These are phyloP conservation scores for Crocidura indochinensis DNA, from an alignment of 2,797 vertebrate genomes.

Conservation along the genomic window DNA sequence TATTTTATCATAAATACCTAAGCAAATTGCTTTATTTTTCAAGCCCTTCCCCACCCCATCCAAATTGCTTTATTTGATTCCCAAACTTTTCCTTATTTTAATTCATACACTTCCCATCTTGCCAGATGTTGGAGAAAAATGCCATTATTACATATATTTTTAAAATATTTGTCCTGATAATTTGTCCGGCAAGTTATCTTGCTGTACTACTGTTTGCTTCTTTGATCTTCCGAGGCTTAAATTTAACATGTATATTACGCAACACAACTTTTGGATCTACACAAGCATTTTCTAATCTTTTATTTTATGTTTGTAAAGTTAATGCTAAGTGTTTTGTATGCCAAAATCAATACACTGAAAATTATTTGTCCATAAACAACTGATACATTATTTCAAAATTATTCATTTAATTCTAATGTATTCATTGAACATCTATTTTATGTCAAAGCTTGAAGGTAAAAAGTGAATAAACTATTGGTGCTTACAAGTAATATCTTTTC, in stretches of 20 bases:
- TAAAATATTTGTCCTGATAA: background rate
- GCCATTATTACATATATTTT: background rate
- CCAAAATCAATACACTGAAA: constrained; percentile 9
- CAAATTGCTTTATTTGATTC: background rate
- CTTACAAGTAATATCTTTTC: background rate
- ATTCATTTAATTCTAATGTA: background rate
- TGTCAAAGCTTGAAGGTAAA: constrained; percentile 20
- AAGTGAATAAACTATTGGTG: background rate
- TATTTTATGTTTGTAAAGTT: constrained; percentile 3
- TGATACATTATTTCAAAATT: background rate
- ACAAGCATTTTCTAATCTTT: background rate
- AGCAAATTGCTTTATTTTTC: background rate
- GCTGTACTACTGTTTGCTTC: background rate
- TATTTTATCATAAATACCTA: background rate
- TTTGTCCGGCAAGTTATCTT: background rate
- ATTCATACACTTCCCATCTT: background rate
- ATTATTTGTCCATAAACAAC: constrained; percentile 40
- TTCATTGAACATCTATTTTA: constrained; percentile 36
- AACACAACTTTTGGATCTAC: background rate
- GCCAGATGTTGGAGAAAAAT: background rate
- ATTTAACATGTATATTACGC: background rate
- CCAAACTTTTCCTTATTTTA: constrained; percentile 6
- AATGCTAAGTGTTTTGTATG: constrained; percentile 33
- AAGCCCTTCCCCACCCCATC: too few relatives aligned
- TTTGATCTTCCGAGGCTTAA: constrained; percentile 4